Percentiles rank a stretch among this genome's conserved stretches.
phyloP scores from a whole-genome alignment of 2,888 invertebrate genomes.

The Yponomeuta malinellus region DNA sequence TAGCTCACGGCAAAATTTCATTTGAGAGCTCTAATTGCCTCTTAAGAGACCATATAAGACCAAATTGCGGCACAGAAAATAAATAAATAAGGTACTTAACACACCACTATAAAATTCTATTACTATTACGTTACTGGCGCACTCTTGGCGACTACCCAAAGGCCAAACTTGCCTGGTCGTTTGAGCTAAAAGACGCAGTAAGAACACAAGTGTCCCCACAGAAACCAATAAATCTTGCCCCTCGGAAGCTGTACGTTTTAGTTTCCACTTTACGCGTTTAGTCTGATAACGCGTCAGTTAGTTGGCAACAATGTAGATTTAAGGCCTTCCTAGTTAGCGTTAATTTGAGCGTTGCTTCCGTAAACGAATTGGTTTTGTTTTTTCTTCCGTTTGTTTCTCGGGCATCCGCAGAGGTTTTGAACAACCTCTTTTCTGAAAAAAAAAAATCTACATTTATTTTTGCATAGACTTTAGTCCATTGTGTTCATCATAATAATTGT shows the following conservation, averaged over 20 bases:
- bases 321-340: conserved; percentile 1
- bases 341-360: not conserved
- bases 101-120: conserved; percentile 1
- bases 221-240: conserved; percentile 12
- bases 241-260: conserved; percentile 12
- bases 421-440: no score
- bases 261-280: conserved; percentile 11
- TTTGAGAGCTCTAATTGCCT: not conserved
- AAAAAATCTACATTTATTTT: no score
- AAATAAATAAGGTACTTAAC: not conserved
- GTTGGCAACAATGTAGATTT: conserved; percentile 11
- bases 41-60: not conserved
- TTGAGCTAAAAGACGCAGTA: not conserved
- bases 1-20: not conserved
- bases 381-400: not conserved
- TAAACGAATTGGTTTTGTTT: not conserved
- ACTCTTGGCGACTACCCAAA: not conserved
- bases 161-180: not conserved
- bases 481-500: no score
- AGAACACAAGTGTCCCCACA: conserved; percentile 7
- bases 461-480: no score
- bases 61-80: not conserved
- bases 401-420: not conserved
- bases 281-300: conserved; percentile 12
- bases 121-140: not conserved